Conservation (phyloP, 2,888 invertebrate genomes). For the Leucoptera coffeella region DNA sequence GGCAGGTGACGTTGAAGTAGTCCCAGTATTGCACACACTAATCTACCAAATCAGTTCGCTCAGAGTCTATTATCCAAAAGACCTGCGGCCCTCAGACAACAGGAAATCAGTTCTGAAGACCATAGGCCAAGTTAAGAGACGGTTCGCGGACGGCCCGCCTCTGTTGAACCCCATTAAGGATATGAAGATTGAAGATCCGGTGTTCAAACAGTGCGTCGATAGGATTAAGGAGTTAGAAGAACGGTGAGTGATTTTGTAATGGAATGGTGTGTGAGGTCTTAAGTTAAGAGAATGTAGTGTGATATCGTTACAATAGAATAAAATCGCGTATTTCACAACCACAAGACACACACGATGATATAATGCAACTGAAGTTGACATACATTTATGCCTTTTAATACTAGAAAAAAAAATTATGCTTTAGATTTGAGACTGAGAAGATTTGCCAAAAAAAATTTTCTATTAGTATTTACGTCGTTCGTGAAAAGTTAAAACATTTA, state of each 20-base stretch:
- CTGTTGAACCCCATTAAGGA: slow-evolving; percentile 89
- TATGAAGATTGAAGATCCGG: slow-evolving; percentile 87
- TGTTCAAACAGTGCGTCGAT: slow-evolving; percentile 73
- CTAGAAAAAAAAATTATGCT: no score
- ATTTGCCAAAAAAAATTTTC: no score
- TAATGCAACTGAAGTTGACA: no score
- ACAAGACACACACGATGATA: no score
- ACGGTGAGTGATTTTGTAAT: slow-evolving; percentile 24
- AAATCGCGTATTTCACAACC: no score
- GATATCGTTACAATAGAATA: no score
- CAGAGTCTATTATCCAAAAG: slow-evolving; percentile 84
- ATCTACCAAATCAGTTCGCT: slow-evolving; percentile 86
- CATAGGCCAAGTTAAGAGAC: slow-evolving; percentile 80
- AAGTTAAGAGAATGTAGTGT: no score
- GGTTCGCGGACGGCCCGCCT: slow-evolving; percentile 85
- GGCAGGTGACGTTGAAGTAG: slow-evolving; percentile 82
- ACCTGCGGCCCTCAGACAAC: slow-evolving; percentile 79
- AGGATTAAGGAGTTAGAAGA: slow-evolving; percentile 80
- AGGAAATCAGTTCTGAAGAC: slow-evolving; percentile 80
- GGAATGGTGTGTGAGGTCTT: background rate
- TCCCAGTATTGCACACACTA: slow-evolving; percentile 76
- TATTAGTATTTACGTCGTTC: no score
- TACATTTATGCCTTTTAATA: no score
- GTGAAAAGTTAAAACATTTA: no score
- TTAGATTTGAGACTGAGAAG: no score